phyloP scores from a whole-genome alignment of 2,888 invertebrate species.

The Acanthosepion lycidas region DNA sequence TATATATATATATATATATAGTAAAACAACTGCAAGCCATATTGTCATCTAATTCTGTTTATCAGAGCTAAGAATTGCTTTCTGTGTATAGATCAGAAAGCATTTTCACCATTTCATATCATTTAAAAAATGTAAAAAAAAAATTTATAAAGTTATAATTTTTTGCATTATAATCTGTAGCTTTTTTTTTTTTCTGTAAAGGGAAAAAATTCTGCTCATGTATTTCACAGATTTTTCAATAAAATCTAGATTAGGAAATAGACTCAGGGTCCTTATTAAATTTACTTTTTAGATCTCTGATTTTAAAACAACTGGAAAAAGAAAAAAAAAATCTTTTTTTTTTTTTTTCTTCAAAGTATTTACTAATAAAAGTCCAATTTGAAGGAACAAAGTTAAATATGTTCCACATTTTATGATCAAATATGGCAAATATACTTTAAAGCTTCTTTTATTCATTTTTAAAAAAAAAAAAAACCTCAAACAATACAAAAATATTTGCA shows the following conservation, averaged over 20 bases:
- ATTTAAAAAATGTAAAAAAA: not conserved
- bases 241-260: not conserved
- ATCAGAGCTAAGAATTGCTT: not conserved
- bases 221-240: not conserved
- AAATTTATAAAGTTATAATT: not conserved
- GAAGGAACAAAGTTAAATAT: not conserved
- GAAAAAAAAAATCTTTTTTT: too few relatives aligned
- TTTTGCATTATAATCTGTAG: not conserved
- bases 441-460: not conserved
- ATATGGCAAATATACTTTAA: not conserved
- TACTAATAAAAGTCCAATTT: not conserved
- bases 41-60: not conserved
- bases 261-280: not conserved
- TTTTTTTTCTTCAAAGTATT: not conserved
- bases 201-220: not conserved
- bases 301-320: not conserved
- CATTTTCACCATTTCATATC: not conserved
- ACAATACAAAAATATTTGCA: not conserved
- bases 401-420: not conserved
- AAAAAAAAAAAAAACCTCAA: not conserved
- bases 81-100: not conserved
- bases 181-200: not conserved
- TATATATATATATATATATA: too few relatives aligned
- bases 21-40: not conserved
- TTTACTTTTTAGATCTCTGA: not conserved